A percentile compares a stretch with the other conserved stretches of the same genome.
phyloP scores from a whole-genome alignment of 2,888 invertebrate genomes.

The Heteromurus nitidus region DNA sequence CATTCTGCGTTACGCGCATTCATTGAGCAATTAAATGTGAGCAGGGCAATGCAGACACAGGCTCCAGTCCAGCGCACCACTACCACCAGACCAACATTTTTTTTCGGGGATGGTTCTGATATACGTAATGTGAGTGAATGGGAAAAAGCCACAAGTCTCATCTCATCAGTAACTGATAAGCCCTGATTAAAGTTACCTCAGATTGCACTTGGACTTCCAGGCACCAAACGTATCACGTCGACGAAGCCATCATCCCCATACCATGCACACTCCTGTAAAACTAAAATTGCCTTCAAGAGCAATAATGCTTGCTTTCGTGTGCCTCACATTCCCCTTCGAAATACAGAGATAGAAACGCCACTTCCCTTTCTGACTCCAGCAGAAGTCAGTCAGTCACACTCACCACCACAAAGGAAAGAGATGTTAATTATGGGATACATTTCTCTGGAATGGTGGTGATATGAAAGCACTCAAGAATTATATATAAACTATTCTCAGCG shows the following conservation, averaged over 20 bases:
- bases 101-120: too few species aligned
- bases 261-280: too few species aligned
- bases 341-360: too few species aligned
- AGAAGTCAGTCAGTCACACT: too few species aligned
- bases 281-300: too few species aligned
- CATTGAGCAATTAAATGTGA: slow-evolving; percentile 44
- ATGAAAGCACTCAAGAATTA: slow-evolving; percentile 11
- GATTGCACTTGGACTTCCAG: slow-evolving; percentile 64
- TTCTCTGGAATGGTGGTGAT: slow-evolving; percentile 22
- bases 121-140: slow-evolving; percentile 6
- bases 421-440: slow-evolving; percentile 45
- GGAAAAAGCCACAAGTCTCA: slow-evolving; percentile 16
- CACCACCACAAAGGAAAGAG: too few species aligned
- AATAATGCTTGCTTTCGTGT: too few species aligned
- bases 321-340: too few species aligned
- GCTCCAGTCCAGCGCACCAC: slow-evolving; percentile 21
- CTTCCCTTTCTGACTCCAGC: too few species aligned
- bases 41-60: slow-evolving; percentile 9
- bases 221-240: slow-evolving; percentile 62
- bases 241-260: too few species aligned
- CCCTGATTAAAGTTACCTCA: slow-evolving; percentile 65
- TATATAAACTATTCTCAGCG: too few species aligned
- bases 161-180: slow-evolving; percentile 47
- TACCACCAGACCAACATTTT: background rate
- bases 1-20: background rate